Evolutionary conservation across 2,113 vertebrate genomes (phyloP).

Genomic region (Tiliqua scincoides): DNA sequence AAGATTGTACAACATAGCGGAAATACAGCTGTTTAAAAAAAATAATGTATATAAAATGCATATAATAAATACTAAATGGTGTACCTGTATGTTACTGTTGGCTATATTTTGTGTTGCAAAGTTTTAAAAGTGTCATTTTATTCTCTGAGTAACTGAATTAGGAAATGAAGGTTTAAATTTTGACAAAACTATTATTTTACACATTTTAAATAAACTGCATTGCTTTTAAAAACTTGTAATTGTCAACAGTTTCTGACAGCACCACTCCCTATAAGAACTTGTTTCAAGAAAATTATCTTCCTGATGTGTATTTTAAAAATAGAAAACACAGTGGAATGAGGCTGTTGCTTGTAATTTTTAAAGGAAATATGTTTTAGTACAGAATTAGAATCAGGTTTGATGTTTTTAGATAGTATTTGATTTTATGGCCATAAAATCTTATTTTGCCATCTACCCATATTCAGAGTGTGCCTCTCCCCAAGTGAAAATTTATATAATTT

Average conservation of each 20-base stretch:
- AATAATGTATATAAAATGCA: constrained; percentile 99
- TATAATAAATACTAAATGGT: constrained; percentile 99
- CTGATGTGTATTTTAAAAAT: background rate
- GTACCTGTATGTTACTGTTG: constrained; percentile 91
- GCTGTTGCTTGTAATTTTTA: background rate
- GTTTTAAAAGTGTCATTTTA: constrained; percentile 74
- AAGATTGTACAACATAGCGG: constrained; percentile 97
- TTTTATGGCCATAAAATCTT: background rate
- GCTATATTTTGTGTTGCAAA: constrained; percentile 80
- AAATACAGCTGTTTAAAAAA: constrained; percentile 91
- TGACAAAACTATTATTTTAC: constrained; percentile 70
- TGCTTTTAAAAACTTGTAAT: constrained; percentile 68
- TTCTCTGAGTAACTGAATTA: constrained; percentile 71
- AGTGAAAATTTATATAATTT: too few relatives aligned
- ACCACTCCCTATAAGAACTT: constrained; percentile 67
- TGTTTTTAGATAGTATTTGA: background rate
- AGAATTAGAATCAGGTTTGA: background rate
- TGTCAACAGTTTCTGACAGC: constrained; percentile 56
- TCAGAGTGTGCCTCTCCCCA: too few relatives aligned
- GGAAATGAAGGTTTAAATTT: constrained; percentile 66
- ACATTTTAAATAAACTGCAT: constrained; percentile 59
- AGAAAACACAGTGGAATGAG: background rate
- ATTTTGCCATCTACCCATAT: background rate
- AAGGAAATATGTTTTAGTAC: background rate
- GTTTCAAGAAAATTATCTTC: constrained; percentile 41